phyloP scores from a whole-genome alignment of 2,113 vertebrate species.

The Lepus americanus region DNA sequence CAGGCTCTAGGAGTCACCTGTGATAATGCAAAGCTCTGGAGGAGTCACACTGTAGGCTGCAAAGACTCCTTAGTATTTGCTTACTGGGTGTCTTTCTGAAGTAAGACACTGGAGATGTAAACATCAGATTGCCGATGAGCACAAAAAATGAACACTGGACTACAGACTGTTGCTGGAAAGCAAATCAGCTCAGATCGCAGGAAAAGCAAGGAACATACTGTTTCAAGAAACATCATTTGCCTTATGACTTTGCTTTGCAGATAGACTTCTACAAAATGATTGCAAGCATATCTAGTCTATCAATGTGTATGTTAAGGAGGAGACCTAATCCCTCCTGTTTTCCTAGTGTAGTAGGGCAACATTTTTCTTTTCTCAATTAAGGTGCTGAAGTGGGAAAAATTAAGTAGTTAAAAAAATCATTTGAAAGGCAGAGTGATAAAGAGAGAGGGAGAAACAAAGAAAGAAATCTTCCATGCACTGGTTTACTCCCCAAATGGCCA shows the following conservation, averaged over 20 bases:
- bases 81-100: neutral
- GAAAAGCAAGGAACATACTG: neutral
- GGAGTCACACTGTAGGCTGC: neutral
- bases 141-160: neutral
- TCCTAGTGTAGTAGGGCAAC: neutral
- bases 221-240: neutral
- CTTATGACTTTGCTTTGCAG: neutral
- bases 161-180: neutral
- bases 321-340: neutral
- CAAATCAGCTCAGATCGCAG: neutral
- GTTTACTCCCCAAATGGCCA: no score
- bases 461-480: no score
- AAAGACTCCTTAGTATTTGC: neutral
- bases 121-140: neutral
- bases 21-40: neutral
- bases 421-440: no score
- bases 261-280: neutral
- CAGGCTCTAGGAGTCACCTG: neutral
- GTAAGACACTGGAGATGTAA: neutral
- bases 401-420: neutral
- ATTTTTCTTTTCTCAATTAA: constrained; percentile 22
- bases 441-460: no score
- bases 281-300: neutral
- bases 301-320: neutral
- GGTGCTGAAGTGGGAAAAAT: neutral